These are phyloP conservation scores for Rhynchophorus ferrugineus DNA, from an alignment of 1,140 invertebrate species.

Conservation along the genomic window DNA sequence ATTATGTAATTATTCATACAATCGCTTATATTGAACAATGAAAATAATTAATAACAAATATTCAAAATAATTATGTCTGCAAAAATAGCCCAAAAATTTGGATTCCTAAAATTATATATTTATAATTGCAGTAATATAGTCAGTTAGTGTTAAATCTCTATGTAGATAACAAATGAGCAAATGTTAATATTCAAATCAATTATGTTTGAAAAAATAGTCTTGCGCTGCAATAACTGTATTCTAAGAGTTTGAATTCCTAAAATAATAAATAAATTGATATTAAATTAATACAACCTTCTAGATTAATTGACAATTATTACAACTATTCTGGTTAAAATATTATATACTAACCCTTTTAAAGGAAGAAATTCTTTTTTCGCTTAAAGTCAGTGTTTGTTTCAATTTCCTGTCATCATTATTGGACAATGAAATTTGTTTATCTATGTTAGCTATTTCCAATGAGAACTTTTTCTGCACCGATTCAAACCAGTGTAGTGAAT, in stretches of 20 bases:
- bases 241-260: slow-evolving; percentile 83
- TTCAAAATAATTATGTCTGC: too few species aligned
- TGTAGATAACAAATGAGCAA: too few species aligned
- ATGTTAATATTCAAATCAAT: too few species aligned
- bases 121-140: too few species aligned
- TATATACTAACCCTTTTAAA: slow-evolving; percentile 54
- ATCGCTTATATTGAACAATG: too few species aligned
- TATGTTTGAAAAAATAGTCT: slow-evolving; percentile 74
- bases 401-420: slow-evolving; percentile 70
- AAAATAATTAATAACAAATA: too few species aligned
- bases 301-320: neutral
- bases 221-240: slow-evolving; percentile 87
- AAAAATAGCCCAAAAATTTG: too few species aligned
- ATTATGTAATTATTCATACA: too few species aligned
- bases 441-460: slow-evolving; percentile 53
- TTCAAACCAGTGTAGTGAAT: slow-evolving; percentile 93
- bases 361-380: slow-evolving; percentile 73
- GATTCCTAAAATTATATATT: too few species aligned
- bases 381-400: slow-evolving; percentile 90
- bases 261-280: slow-evolving; percentile 29
- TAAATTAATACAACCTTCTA: neutral
- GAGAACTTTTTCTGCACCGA: slow-evolving; percentile 70
- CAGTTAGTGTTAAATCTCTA: too few species aligned
- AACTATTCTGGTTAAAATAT: neutral
- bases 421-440: slow-evolving; percentile 43